phyloP scores from a whole-genome alignment of 2,888 invertebrate genomes.

The Drosophila pseudotalamancana region DNA sequence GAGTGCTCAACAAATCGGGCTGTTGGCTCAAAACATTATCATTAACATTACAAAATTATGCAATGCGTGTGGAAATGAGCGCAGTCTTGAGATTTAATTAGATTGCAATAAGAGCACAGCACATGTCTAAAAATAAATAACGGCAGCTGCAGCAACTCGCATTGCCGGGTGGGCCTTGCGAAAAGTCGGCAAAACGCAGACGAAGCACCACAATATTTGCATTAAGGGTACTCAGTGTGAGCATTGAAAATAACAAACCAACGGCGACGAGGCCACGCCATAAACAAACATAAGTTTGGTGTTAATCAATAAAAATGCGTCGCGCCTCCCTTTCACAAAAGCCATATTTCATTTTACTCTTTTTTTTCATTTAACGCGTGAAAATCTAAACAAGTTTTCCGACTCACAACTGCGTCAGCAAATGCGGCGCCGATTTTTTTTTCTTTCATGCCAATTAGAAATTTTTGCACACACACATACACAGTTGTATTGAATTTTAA shows the following conservation, averaged over 20 bases:
- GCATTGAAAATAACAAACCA: constrained; percentile 6
- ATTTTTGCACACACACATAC: neutral
- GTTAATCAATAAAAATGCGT: constrained; percentile 57
- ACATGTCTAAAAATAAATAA: constrained; percentile 60
- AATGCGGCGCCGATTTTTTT: constrained; percentile 22
- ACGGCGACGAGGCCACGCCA: constrained; percentile 18
- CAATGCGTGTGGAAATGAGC: constrained; percentile 73
- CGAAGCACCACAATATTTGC: constrained; percentile 9
- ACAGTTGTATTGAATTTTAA: neutral
- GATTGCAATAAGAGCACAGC: constrained; percentile 64
- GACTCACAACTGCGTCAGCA: constrained; percentile 43
- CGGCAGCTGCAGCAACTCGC: constrained; percentile 18
- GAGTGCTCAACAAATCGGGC: constrained; percentile 45
- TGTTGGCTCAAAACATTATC: constrained; percentile 32
- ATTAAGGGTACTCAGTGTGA: constrained; percentile 10
- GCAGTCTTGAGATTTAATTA: constrained; percentile 68
- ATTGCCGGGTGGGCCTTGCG: constrained; percentile 35
- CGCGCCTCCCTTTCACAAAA: constrained; percentile 5
- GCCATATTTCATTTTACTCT: neutral
- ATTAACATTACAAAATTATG: constrained; percentile 61
- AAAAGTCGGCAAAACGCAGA: constrained; percentile 14
- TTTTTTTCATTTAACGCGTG: constrained; percentile 30
- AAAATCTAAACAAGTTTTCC: constrained; percentile 70
- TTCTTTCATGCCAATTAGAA: constrained; percentile 21
- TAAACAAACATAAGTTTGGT: constrained; percentile 38